Evolutionary conservation across 2,113 vertebrate genomes (phyloP), one percentile per base, ranked within the genome.

Genomic region (Urocitellus parryii): DNA sequence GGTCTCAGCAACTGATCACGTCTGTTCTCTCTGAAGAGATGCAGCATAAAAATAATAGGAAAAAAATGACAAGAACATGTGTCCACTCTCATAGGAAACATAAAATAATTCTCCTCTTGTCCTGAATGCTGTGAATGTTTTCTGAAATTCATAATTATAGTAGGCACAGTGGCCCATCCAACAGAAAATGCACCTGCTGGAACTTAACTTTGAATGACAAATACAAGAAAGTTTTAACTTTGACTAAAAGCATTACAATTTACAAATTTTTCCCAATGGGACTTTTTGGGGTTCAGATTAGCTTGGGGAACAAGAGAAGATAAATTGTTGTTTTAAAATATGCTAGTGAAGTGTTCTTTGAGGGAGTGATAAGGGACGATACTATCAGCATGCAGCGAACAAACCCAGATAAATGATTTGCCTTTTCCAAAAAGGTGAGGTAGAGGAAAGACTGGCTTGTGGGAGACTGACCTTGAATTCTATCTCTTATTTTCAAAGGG

Each of bases 391-490:
- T 91, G 92, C 78, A 12, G 93, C 76, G 97, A 98, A 97, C 96
- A 98, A 98, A 97, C 63, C 96, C 97, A 98, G 98, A 98, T 98
- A 98, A 98, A 98, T 98, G 95, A 98, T 97, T 95, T 97, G 96
- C 94, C 94, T 80, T 98, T 98, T 99, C 98, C 92, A 98, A 98
- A 96, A 97, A 98, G 95, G 92, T 96, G 95, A 98, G 94, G 78
- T 88, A 97, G 91, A 97, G 92, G 94, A 97, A 98, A 92, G 8
- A n/a, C 96, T 97, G 92, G 96, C 98, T 95, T 94, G 95, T 96
- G 98, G 97, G 98, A 97, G 98, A 98, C 97, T 98, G 98, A 99
- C 98, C 98, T 99, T 98, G 98, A 98, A 97, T 98, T 98, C 98
- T 98, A 97, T 98, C 98, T 98, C 98, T 98, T 98, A 96, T 98